Evolutionary conservation across 2,797 vertebrate genomes (phyloP).

Genomic region (Odontamblyopus rebecca): DNA sequence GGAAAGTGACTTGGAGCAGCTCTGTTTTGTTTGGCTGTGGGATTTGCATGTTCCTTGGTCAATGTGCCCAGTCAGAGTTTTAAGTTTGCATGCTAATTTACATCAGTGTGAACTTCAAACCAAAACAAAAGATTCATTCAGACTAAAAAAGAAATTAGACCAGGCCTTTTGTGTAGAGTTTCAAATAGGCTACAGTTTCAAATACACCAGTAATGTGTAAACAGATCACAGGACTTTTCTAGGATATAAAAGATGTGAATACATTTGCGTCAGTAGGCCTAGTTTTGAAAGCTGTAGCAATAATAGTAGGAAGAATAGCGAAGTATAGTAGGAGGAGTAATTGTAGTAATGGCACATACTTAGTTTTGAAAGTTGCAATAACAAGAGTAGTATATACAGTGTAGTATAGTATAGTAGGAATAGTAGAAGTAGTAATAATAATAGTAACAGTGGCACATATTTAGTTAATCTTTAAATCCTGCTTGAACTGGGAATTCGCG

Average conservation of each 20-base stretch:
- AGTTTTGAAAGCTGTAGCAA: neutral
- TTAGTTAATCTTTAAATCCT: neutral
- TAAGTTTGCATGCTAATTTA: neutral
- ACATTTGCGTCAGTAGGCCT: neutral
- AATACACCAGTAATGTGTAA: neutral
- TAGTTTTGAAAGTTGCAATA: neutral
- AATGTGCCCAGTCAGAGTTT: slow-evolving; percentile 4
- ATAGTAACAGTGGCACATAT: neutral
- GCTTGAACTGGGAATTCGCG: no score
- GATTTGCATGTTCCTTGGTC: slow-evolving; percentile 30
- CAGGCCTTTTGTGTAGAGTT: neutral
- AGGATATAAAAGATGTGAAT: neutral
- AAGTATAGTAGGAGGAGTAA: no score
- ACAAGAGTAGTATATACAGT: no score
- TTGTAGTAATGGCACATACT: neutral
- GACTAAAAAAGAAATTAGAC: neutral
- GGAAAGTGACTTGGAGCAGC: slow-evolving; percentile 4
- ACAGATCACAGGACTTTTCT: neutral
- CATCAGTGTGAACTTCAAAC: slow-evolving; percentile 1
- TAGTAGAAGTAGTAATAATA: no score
- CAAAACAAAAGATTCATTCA: neutral
- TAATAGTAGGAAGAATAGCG: no score
- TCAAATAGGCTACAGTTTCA: neutral
- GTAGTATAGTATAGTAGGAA: no score
- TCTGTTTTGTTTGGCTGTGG: slow-evolving; percentile 23